phyloP scores from a whole-genome alignment of 2,888 invertebrate genomes.

The Rhagium mordax region DNA sequence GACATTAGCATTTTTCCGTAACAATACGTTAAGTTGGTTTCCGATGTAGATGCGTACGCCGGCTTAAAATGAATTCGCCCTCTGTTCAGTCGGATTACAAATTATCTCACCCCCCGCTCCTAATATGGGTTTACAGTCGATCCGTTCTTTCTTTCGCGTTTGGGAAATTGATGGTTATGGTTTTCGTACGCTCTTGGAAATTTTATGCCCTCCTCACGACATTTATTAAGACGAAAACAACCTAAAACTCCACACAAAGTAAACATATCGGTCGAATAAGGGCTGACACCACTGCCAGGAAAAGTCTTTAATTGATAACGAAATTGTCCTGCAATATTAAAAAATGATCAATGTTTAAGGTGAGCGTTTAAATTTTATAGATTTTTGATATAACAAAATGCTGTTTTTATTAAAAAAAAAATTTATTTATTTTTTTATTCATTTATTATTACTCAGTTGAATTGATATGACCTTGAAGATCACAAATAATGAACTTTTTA shows the following conservation, averaged over 20 bases:
- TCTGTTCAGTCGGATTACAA: conserved; percentile 14
- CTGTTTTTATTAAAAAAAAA: no score
- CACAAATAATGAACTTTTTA: no score
- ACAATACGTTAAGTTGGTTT: background rate
- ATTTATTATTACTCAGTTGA: no score
- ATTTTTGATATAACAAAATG: no score
- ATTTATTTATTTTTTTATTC: no score
- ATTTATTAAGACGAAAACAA: conserved; percentile 52
- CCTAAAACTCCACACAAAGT: background rate
- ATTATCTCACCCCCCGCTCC: conserved; percentile 24
- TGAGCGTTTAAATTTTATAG: no score
- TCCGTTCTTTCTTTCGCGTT: conserved; percentile 13
- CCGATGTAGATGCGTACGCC: background rate
- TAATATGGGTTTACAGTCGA: conserved; percentile 29
- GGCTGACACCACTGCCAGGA: no score
- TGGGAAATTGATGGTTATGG: conserved; percentile 55
- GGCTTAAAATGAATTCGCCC: background rate
- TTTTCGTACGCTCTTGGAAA: conserved; percentile 52
- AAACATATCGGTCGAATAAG: no score
- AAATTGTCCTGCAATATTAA: no score
- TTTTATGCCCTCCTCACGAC: conserved; percentile 50
- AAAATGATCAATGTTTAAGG: no score
- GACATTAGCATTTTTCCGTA: background rate
- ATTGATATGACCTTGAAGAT: no score
- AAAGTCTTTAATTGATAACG: no score